Evolutionary conservation across 2,113 vertebrate genomes (phyloP).

Genomic region (Planiliza haematocheilus): DNA sequence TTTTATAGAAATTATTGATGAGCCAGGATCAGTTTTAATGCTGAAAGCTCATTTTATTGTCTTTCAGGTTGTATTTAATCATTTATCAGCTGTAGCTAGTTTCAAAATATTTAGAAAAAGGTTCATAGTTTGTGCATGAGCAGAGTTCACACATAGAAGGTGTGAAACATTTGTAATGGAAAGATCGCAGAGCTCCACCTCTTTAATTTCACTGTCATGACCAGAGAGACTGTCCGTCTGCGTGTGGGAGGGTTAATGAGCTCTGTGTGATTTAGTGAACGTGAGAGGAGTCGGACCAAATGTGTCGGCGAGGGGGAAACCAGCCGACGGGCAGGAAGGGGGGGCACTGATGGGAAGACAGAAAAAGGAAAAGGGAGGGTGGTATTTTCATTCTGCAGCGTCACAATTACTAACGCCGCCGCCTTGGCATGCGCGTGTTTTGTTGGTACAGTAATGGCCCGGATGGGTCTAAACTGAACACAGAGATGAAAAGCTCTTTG

Average conservation of each 20-base stretch:
- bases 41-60: accelerated
- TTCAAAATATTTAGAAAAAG: too few species aligned
- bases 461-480: conserved; percentile 42
- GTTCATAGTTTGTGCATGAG: neutral
- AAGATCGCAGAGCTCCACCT: neutral
- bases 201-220: conserved; percentile 15
- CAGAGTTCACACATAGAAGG: neutral
- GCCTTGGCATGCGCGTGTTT: conserved; percentile 26
- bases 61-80: neutral
- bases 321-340: conserved; percentile 1
- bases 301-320: conserved; percentile 41
- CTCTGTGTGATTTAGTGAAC: conserved; percentile 25
- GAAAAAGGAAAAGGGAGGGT: conserved; percentile 55
- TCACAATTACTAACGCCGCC: conserved; percentile 31
- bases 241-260: conserved; percentile 36
- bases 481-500: conserved; percentile 61
- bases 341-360: neutral
- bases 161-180: neutral
- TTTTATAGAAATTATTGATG: neutral
- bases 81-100: too few species aligned
- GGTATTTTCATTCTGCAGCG: conserved; percentile 36
- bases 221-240: neutral
- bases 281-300: conserved; percentile 29
- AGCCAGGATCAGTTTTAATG: accelerated
- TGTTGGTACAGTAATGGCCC: conserved; percentile 21